phyloP scores from a whole-genome alignment of 64 coral and sea anemone genomes.

The Cladopsammia gracilis region DNA sequence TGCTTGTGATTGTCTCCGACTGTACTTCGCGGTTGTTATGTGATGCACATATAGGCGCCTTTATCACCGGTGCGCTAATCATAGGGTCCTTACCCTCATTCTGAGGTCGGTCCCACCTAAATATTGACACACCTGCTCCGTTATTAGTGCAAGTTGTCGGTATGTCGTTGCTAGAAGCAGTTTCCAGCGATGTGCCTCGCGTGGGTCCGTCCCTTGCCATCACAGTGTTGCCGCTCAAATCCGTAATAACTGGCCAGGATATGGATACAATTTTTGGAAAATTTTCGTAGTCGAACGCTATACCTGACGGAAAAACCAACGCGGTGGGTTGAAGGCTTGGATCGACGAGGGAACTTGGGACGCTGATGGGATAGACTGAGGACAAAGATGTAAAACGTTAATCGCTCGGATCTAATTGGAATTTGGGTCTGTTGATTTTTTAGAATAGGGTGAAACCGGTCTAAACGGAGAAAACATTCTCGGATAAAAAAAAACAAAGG shows the following conservation, averaged over 20 bases:
- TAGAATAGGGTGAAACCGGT: too few species aligned
- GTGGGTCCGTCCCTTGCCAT: not conserved
- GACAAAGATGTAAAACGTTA: not conserved
- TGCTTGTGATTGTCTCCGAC: not conserved
- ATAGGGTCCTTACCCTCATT: not conserved
- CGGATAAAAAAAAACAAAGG: too few species aligned
- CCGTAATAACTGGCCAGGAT: not conserved
- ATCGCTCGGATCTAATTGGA: not conserved
- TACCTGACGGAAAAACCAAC: slow-evolving; percentile 2
- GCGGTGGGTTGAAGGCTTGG: not conserved
- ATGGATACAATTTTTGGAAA: slow-evolving; percentile 22
- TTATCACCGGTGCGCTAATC: not conserved
- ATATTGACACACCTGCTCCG: not conserved
- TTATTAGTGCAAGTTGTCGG: not conserved
- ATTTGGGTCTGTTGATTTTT: too few species aligned
- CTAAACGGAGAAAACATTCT: too few species aligned
- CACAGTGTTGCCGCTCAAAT: not conserved
- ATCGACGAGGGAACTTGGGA: not conserved
- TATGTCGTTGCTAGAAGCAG: not conserved
- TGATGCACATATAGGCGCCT: not conserved
- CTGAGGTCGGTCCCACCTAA: not conserved
- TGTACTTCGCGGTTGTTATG: not conserved
- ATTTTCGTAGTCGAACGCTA: slow-evolving; percentile 31
- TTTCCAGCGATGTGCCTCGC: not conserved
- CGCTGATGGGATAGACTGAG: not conserved